Conservation (phyloP, 2,113 vertebrate genomes). For the Mus musculus region GRCm39 chr1:175089501-175090000, state of each 20-base stretch:
- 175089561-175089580: background rate
- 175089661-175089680: background rate
- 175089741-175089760: background rate
- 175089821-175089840: background rate
- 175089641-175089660: background rate
- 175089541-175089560: background rate
- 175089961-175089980: background rate
- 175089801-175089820: background rate
- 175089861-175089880: background rate
- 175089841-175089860: background rate
- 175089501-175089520: background rate
- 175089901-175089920: background rate
- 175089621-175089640: background rate
- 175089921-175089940: background rate
- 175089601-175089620: background rate
- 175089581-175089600: background rate
- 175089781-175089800: background rate
- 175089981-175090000: background rate
- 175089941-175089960: background rate
- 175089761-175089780: background rate
- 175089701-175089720: no score
- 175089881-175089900: background rate
- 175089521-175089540: background rate
- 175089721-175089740: background rate
- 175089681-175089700: background rate